These are phyloP conservation scores for Sinhomidia bicolor DNA, from an alignment of 2,888 invertebrate genomes.

Conservation along the genomic window DNA sequence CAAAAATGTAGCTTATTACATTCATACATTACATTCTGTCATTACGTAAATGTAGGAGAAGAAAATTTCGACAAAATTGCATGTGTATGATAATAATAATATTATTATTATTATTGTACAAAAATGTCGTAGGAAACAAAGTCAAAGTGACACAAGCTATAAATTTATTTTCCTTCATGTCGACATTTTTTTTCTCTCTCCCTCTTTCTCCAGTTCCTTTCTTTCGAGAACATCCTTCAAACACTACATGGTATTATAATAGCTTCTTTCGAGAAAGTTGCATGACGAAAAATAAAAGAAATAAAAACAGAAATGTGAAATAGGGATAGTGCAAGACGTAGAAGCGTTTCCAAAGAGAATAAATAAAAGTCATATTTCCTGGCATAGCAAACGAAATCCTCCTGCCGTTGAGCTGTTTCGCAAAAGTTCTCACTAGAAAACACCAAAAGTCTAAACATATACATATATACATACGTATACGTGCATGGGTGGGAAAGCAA, in stretches of 20 bases:
- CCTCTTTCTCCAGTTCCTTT: not conserved
- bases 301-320: not conserved
- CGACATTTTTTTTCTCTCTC: conserved; percentile 18
- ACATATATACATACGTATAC: no score
- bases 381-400: not conserved
- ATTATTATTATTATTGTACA: no score
- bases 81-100: no score
- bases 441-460: not conserved
- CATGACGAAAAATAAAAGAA: not conserved
- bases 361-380: not conserved
- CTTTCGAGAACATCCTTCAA: conserved; percentile 1
- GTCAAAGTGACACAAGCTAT: conserved; percentile 15
- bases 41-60: no score
- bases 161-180: conserved; percentile 13
- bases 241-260: not conserved
- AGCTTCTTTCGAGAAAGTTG: not conserved
- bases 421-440: not conserved
- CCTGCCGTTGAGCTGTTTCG: not conserved
- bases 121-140: conserved; percentile 2
- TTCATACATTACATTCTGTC: no score
- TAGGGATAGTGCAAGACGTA: not conserved
- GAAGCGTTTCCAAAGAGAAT: conserved; percentile 1
- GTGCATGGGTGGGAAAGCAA: not conserved
- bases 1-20: no score
- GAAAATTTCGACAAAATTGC: no score